Evolutionary conservation across 2,113 vertebrate species (phyloP), one percentile per base, ranked within the genome.

Genomic region (Willisornis vidua): DNA sequence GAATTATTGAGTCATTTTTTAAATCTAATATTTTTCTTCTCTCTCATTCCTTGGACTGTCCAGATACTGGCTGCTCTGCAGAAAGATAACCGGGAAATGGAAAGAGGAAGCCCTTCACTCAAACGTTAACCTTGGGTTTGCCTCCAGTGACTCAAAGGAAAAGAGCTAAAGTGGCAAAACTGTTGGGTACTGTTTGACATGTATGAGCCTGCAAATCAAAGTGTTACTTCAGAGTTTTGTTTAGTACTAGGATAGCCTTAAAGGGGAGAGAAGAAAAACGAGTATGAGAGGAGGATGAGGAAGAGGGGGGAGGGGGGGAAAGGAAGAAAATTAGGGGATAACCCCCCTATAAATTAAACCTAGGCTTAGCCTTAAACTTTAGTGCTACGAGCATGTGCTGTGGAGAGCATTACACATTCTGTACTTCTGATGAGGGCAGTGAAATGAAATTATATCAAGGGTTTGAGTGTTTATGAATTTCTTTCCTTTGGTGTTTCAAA

Each of bases 21-120:
- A 10, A 76, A 61, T 58, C 46, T 87, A 90, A 85, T 51, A 24
- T 18, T 79, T 73, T 77, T 37, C 54, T 78, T 79, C n/a, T 93
- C 17, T 85, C n/a, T 91, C 6, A 23, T 87, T 65, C 76, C 14
- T 93, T 77, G 8, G 51, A 76, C 57, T 45, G 7, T 87, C 39
- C 72, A 99, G 99, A 98, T 99, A 62, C 98, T 99, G 91, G 97
- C 98, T 89, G 97, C 98, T 22, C 89, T 99, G 90, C 99, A 99
- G 98, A 99, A 98, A 84, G 98, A 98, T 96, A 98, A 97, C 89
- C 97, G 98, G 55, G 98, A 99, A 19, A 95, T 89, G 97, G 99
- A 99, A 81, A 98, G 97, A 92, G 98, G 98, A 91, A 99, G 99
- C 94, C 99, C 98, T 10, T 98, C 98, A 20, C 98, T 98, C 91